Percentiles rank a stretch among this genome's conserved stretches.
These are phyloP conservation scores for Moxostoma hubbsi DNA, from an alignment of 2,797 vertebrate genomes.

Conservation along the genomic window DNA sequence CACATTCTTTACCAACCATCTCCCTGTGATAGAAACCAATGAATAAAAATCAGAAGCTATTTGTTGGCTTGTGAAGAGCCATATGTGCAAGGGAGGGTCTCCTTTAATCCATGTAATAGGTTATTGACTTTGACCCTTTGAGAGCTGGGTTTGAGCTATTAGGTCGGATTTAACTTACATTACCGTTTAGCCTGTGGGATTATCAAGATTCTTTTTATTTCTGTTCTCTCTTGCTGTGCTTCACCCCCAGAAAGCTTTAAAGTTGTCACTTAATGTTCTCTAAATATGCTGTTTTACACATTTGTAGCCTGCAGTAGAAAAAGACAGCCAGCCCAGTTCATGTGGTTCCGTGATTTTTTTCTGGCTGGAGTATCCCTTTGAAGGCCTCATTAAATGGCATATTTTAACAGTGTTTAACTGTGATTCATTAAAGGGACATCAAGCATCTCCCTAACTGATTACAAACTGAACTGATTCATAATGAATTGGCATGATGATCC, in stretches of 20 bases:
- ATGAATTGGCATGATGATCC: slow-evolving; percentile 4
- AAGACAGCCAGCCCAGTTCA: slow-evolving; percentile 13
- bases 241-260: slow-evolving; percentile 52
- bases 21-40: slow-evolving; percentile 79
- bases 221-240: slow-evolving; percentile 59
- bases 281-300: slow-evolving; percentile 29
- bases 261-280: slow-evolving; percentile 46
- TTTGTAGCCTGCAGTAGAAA: slow-evolving; percentile 18
- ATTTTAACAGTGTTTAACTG: background rate
- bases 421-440: background rate
- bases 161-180: slow-evolving; percentile 68
- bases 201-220: slow-evolving; percentile 63
- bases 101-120: slow-evolving; percentile 76
- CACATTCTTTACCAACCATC: slow-evolving; percentile 75
- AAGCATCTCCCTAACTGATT: background rate
- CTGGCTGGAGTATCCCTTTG: slow-evolving; percentile 10
- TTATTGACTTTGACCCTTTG: slow-evolving; percentile 77
- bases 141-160: slow-evolving; percentile 67
- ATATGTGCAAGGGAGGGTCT: slow-evolving; percentile 64
- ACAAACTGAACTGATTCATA: slow-evolving; percentile 23
- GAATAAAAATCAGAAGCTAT: slow-evolving; percentile 84
- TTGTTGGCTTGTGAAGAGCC: slow-evolving; percentile 70
- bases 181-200: slow-evolving; percentile 63
- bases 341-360: background rate
- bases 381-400: slow-evolving; percentile 27